A percentile compares a stretch with the other conserved stretches of the same genome.
Evolutionary conservation across 2,888 invertebrate genomes (phyloP).

Genomic region (Microplitis manilae): DNA sequence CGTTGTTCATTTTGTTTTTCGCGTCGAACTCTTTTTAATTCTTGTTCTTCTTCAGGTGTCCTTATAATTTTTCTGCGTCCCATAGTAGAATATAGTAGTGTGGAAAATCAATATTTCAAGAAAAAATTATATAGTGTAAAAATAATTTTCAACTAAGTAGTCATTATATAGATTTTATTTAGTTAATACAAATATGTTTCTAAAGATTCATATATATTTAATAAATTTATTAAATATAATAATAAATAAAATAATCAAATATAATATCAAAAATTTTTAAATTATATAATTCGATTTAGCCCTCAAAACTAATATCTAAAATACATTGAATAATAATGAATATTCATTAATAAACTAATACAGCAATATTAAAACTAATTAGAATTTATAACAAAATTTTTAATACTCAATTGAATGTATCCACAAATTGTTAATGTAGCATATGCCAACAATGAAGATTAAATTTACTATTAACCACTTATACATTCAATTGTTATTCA

Average conservation of each 20-base stretch:
- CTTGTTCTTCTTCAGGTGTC: slow-evolving; percentile 36
- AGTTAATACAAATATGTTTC: neutral
- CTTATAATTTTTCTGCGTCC: slow-evolving; percentile 29
- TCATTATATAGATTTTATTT: neutral
- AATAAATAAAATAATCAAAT: no score
- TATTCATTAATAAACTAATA: neutral
- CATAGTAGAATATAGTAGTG: slow-evolving; percentile 2
- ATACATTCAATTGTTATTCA: neutral
- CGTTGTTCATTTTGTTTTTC: slow-evolving; percentile 33
- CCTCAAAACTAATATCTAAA: neutral
- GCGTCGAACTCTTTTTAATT: slow-evolving; percentile 32
- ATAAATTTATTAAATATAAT: neutral
- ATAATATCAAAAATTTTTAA: no score
- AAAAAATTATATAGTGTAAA: neutral
- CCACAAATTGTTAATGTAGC: neutral
- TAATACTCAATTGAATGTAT: neutral
- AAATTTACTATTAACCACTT: neutral
- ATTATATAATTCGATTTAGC: neutral
- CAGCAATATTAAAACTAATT: neutral
- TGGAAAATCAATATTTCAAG: slow-evolving; percentile 13
- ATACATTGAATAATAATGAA: neutral
- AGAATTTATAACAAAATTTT: neutral
- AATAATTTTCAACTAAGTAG: neutral
- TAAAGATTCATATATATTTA: neutral
- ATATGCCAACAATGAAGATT: neutral